Base-by-base conservation (phyloP, 1,140 invertebrate genomes). In the Pseudomyrmex cubaensis region DNA sequence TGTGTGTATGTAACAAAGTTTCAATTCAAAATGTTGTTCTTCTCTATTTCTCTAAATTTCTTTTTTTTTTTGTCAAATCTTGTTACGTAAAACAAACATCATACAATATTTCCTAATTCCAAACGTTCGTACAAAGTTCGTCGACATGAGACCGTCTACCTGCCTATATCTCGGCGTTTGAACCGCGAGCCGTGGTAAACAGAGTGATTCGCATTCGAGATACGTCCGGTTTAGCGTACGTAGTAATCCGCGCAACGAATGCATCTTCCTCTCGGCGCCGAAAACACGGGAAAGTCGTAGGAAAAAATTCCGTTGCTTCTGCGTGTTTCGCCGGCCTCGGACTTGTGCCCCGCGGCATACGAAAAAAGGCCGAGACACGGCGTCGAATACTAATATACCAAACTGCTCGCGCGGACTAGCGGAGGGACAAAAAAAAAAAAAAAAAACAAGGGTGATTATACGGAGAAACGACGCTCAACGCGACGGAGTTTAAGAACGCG, bases 341-440 rank as follows among this genome's bases (percentile, higher is more conserved):
- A 70, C 56, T 61, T 72, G 56, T 72, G 56, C 61, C 88, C 57
- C 69, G 77, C 61, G 69, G 88, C 88, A 89, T 90, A 90, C 89
- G 82, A 88, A 90, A 90, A 88, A 85, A 77, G 78, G 61, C 70
- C 54, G 62, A 56, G 52, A 84, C 76, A 84, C 75, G 69, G 56
- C 25, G 17, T 66, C 50, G 87, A 90, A 87, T 86, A 89, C 88
- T 84, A 89, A 89, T 87, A 25, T 25, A 25, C 85, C 61, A 73
- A 20, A 44, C 59, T 25, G 59, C 67, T 59, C 56, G 59, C 78
- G 86, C 87, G 52, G 52, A 25, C 66, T 35, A 35, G 3, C 22
- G 46, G 15, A 46, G 50, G 25, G 54, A 69, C 64, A 76, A 83
- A 66, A 57, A 35, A 35, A 35, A 35, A 35, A 35, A 35, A 35